phyloP scores from a whole-genome alignment of 2,888 invertebrate species.

The Conchocele bisecta region DNA sequence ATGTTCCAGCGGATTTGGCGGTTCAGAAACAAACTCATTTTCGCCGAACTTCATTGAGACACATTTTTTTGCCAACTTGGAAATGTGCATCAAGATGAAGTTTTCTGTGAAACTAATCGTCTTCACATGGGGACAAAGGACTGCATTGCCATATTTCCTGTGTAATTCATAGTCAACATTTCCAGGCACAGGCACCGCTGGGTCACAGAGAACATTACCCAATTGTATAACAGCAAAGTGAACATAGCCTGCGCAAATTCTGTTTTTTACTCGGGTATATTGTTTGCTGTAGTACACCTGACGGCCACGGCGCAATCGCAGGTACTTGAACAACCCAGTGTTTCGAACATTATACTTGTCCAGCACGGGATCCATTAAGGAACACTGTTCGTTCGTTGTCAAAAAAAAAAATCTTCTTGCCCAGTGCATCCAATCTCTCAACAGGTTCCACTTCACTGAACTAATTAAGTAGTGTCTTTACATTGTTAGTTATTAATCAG shows the following conservation, averaged over 20 bases:
- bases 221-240: conserved; percentile 4
- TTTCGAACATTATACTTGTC: no score
- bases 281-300: neutral
- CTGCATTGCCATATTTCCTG: conserved; percentile 1
- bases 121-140: neutral
- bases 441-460: no score
- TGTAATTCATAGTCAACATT: neutral
- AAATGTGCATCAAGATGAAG: conserved; percentile 4
- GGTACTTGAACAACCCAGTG: neutral
- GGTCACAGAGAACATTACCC: no score
- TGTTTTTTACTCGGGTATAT: neutral
- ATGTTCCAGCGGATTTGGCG: conserved; percentile 18
- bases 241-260: neutral
- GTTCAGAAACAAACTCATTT: conserved; percentile 1
- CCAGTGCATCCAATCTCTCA: no score
- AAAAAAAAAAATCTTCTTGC: no score
- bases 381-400: no score
- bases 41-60: conserved; percentile 6
- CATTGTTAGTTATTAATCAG: no score
- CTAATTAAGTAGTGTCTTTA: no score
- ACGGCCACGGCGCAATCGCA: neutral
- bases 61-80: conserved; percentile 11
- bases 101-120: no score
- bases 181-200: no score
- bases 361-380: no score